phyloP scores from a whole-genome alignment of 2,888 invertebrate species.

The Buathra laborator region DNA sequence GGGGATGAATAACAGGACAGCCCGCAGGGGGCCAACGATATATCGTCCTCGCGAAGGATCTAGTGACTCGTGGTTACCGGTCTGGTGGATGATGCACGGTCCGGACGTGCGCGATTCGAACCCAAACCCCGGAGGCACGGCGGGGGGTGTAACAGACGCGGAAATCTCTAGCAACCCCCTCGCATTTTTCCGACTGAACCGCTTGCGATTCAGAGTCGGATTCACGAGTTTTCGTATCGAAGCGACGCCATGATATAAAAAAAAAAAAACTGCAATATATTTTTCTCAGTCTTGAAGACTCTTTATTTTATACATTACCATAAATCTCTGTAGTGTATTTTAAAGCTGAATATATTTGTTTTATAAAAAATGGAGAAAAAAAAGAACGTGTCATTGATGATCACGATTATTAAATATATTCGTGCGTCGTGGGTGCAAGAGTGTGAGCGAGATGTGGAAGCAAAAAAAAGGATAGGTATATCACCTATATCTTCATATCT shows the following conservation, averaged over 20 bases:
- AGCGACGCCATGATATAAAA: constrained; percentile 49
- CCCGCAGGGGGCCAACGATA: constrained; percentile 69
- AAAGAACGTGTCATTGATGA: neutral
- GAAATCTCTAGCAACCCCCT: constrained; percentile 34
- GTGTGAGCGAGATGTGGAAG: neutral
- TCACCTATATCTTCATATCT: neutral
- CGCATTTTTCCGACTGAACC: constrained; percentile 24
- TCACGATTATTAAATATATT: neutral
- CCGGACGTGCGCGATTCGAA: constrained; percentile 75
- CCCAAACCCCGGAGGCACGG: constrained; percentile 53
- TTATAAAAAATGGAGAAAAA: neutral
- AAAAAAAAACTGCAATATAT: constrained; percentile 41
- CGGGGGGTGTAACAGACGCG: constrained; percentile 40
- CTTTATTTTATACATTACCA: constrained; percentile 55
- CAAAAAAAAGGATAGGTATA: neutral
- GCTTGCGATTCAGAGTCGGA: constrained; percentile 39
- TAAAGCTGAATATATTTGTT: neutral
- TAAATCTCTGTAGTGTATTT: constrained; percentile 41
- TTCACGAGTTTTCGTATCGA: constrained; percentile 35
- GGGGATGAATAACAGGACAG: constrained; percentile 68
- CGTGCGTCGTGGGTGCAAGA: neutral
- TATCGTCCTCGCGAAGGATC: constrained; percentile 77
- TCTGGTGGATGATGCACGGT: constrained; percentile 79
- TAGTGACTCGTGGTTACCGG: constrained; percentile 81
- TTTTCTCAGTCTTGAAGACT: constrained; percentile 52